Evolutionary conservation across 2,113 vertebrate species (phyloP).

Genomic region (Heteronetta atricapilla): DNA sequence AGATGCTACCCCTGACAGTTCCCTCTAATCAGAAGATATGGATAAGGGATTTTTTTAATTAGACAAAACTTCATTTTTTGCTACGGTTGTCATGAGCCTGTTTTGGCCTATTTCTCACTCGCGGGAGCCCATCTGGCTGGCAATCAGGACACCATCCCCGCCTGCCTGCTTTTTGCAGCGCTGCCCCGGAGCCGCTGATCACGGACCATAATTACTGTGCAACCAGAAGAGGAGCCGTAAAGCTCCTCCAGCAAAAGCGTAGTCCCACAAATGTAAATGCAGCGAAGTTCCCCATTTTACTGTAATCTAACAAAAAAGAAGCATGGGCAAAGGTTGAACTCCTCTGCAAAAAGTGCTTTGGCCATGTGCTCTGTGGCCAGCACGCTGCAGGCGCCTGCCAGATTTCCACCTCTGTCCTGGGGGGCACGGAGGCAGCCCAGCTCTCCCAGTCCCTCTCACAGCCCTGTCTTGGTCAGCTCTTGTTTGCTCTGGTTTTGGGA

Average conservation of each 20-base stretch:
- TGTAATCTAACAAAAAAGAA: neutral
- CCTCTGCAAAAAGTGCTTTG: neutral
- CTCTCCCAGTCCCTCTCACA: neutral
- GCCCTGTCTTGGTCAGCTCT: neutral
- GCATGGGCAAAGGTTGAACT: fast-evolving
- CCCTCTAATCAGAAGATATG: neutral
- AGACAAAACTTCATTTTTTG: neutral
- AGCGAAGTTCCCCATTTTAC: neutral
- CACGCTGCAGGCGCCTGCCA: neutral
- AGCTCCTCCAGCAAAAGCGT: neutral
- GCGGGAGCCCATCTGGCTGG: neutral
- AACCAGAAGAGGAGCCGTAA: neutral
- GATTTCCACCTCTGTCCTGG: neutral
- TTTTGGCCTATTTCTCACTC: neutral
- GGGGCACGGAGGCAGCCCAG: neutral
- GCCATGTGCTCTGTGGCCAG: neutral
- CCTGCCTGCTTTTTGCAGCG: neutral
- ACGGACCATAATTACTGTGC: neutral
- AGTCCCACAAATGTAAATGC: fast-evolving
- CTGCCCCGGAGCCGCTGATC: neutral
- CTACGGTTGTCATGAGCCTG: neutral
- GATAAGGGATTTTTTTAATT: neutral
- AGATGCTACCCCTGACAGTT: neutral
- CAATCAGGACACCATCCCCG: neutral
- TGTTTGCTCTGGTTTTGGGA: neutral